Evolutionary conservation across 2,113 vertebrate genomes (phyloP).

Genomic region (Vulpes ferrilata): DNA sequence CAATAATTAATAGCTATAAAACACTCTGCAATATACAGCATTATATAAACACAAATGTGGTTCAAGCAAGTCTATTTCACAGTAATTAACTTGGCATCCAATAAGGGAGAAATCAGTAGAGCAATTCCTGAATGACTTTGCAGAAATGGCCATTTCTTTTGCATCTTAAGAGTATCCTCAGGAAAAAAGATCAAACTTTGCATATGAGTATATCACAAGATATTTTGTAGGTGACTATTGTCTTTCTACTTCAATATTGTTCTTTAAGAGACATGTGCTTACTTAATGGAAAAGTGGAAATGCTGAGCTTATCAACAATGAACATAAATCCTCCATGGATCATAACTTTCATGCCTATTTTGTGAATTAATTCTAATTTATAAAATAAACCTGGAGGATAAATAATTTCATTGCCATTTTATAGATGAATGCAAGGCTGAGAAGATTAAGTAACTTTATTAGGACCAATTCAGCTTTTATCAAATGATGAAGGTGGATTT

Average conservation of each 20-base stretch:
- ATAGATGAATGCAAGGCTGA: background rate
- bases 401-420: background rate
- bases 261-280: background rate
- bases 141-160: conserved; percentile 29
- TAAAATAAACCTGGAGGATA: background rate
- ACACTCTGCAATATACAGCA: background rate
- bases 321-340: background rate
- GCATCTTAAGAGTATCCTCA: background rate
- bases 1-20: conserved; percentile 63
- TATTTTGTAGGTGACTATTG: background rate
- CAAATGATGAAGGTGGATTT: background rate
- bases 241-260: background rate
- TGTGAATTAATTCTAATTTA: background rate
- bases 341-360: background rate
- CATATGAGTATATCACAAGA: background rate
- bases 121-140: background rate
- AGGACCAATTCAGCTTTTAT: background rate
- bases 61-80: conserved; percentile 50
- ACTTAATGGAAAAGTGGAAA: background rate
- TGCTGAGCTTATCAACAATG: background rate
- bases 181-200: background rate
- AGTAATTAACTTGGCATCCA: conserved; percentile 63
- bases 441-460: background rate
- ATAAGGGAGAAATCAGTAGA: conserved; percentile 29
- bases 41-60: conserved; percentile 18